Base-by-base conservation (phyloP, 2,888 invertebrate species). In the Euzophera pinguis region DNA sequence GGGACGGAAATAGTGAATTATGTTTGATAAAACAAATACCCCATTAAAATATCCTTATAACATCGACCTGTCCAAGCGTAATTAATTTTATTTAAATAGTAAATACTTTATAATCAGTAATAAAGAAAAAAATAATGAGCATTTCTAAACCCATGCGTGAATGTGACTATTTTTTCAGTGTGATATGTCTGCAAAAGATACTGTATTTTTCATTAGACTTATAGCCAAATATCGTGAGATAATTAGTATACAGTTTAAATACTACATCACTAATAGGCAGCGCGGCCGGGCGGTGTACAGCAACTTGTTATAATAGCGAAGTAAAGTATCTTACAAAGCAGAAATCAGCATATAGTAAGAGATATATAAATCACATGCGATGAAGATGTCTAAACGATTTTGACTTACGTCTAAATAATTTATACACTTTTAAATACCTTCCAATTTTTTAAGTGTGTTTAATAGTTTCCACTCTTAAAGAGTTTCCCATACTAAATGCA, bases 191-290 rank as follows among this genome's bases (percentile, higher is more conserved):
- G 14, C 37, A 29, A 13, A 38, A 59, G 57, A 57, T 57, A 54
- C 56, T 55, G 58, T 14, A 53, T 53, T 54, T 57, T 47, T 49
- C 52, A 48, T 56, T 53, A 57, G 52, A 55, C 58, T 54, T 56
- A 53, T 54, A 57, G 60, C 57, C 55, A 60, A 57, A 57, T 57
- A 59, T 60, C 63, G 58, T 58, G 57, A 59, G 59, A 39, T 63
- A 65, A 60, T 60, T 60, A 60, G 60, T 57, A 62, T 55, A 54
- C 50, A 64, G 59, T 61, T 22, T 61, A 68, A 56, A 49, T 52
- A 56, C 56, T 66, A 64, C 60, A 58, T 61, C 61, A 61, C 60
- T 62, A 64, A 55, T 35, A 60, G 67, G 61, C 64, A 59, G 59
- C 60, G 57, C 59, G 53, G 58, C 53, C 56, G 61, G 54, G 60